Evolutionary conservation across 2,797 vertebrate species (phyloP).

Genomic region (Phoebastria nigripes): DNA sequence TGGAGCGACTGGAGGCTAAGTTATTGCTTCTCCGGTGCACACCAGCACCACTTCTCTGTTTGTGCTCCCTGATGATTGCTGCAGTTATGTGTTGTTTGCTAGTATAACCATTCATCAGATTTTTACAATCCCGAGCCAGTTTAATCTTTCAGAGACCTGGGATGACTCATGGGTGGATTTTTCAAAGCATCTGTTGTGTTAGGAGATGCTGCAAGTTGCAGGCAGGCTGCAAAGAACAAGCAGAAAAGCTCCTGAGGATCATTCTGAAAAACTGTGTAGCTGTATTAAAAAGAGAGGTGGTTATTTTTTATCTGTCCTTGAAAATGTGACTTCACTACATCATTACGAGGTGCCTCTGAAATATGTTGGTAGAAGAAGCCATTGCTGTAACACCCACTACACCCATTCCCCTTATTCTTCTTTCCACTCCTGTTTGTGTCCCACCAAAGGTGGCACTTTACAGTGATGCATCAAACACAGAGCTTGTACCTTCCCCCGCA

Average conservation of each 20-base stretch:
- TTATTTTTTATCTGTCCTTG: not conserved
- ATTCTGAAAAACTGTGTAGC: not conserved
- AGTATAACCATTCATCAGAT: not conserved
- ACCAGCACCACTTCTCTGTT: rapidly evolving
- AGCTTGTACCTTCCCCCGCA: not conserved
- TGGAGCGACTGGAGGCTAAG: not conserved
- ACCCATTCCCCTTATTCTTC: not conserved
- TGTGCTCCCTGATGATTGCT: rapidly evolving
- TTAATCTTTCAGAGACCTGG: not conserved
- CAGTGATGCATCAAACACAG: not conserved
- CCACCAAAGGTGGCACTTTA: not conserved
- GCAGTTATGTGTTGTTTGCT: not conserved
- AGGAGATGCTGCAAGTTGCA: not conserved
- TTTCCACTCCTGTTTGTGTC: not conserved
- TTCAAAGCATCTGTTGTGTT: not conserved
- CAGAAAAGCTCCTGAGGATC: not conserved
- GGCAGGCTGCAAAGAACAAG: not conserved
- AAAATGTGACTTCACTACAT: not conserved
- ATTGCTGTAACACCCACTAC: not conserved
- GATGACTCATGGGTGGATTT: not conserved
- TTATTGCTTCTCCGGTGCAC: not conserved
- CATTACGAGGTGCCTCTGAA: not conserved
- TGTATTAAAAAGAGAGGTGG: not conserved
- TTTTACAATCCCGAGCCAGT: not conserved
- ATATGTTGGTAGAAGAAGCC: not conserved